These are phyloP conservation scores for Geopemphigus sp. DNA, from an alignment of 1,140 invertebrate genomes.

Conservation along the genomic window DNA sequence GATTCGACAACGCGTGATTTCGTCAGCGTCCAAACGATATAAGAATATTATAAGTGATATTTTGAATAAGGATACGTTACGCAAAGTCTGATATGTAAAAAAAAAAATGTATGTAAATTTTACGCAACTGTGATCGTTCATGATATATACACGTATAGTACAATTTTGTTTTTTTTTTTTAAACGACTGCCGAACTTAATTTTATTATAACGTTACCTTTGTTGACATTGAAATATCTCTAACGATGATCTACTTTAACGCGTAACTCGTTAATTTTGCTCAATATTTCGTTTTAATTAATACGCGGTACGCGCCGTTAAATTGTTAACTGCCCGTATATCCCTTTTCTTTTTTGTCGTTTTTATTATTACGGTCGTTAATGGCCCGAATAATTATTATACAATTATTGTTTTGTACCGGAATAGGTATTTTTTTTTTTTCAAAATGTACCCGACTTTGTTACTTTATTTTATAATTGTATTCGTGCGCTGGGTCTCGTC, in stretches of 20 bases:
- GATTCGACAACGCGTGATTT: background rate
- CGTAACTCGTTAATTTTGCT: constrained; percentile 7
- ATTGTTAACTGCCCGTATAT: too few species aligned
- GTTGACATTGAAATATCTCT: background rate
- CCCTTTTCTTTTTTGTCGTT: background rate
- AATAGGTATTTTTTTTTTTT: background rate
- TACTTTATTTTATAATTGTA: background rate
- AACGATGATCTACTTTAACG: too few species aligned
- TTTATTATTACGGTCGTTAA: background rate
- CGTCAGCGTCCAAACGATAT: too few species aligned
- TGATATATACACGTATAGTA: constrained; percentile 5
- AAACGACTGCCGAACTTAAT: background rate
- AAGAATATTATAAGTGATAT: background rate
- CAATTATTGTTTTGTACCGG: background rate
- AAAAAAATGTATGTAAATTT: background rate
- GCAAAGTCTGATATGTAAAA: constrained; percentile 16
- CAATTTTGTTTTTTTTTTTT: too few species aligned
- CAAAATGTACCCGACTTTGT: background rate
- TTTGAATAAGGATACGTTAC: background rate
- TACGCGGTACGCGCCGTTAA: background rate
- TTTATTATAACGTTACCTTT: background rate
- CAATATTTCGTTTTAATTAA: constrained; percentile 15
- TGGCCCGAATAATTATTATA: too few species aligned
- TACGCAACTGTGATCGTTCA: background rate
- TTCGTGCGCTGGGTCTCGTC: too few species aligned